Percentiles rank a stretch among this genome's conserved stretches.
These are phyloP conservation scores for Camponotus floridanus DNA, from an alignment of 1,140 invertebrate species.

Conservation along the genomic window DNA sequence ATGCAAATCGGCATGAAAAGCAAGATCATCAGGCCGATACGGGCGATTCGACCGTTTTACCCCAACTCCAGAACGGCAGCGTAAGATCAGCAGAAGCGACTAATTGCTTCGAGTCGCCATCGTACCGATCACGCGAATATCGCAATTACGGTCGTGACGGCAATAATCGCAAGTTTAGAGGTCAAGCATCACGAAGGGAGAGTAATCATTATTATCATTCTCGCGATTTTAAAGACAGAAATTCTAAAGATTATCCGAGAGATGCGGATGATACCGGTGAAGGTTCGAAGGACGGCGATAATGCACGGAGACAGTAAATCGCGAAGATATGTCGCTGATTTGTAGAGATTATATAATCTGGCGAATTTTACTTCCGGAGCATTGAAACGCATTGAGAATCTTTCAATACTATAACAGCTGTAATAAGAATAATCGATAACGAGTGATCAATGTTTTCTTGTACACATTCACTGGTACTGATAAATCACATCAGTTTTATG, in stretches of 20 bases:
- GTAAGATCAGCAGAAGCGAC: constrained; percentile 72
- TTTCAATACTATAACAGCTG: constrained; percentile 47
- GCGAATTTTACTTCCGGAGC: constrained; percentile 21
- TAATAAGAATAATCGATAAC: constrained; percentile 59
- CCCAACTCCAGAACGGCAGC: constrained; percentile 80
- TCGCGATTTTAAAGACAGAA: constrained; percentile 79
- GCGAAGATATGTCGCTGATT: constrained; percentile 24
- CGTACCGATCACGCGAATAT: constrained; percentile 79
- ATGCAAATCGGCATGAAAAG: constrained; percentile 80
- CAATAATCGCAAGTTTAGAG: constrained; percentile 81
- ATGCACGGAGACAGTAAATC: constrained; percentile 69
- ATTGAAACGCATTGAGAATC: constrained; percentile 26
- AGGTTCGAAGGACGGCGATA: constrained; percentile 74
- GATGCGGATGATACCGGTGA: constrained; percentile 75
- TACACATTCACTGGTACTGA: constrained; percentile 59
- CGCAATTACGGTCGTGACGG: constrained; percentile 79
- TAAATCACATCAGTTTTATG: constrained; percentile 44
- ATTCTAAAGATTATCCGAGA: constrained; percentile 74
- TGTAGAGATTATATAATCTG: neutral
- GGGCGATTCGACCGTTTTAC: constrained; percentile 77
- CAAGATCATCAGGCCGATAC: constrained; percentile 75
- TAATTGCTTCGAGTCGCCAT: constrained; percentile 75
- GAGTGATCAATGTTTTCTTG: constrained; percentile 69
- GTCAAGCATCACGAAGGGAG: constrained; percentile 78
- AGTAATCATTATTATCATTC: constrained; percentile 77